Base-by-base conservation (phyloP, 2,113 vertebrate genomes). In the Struthio camelus region DNA sequence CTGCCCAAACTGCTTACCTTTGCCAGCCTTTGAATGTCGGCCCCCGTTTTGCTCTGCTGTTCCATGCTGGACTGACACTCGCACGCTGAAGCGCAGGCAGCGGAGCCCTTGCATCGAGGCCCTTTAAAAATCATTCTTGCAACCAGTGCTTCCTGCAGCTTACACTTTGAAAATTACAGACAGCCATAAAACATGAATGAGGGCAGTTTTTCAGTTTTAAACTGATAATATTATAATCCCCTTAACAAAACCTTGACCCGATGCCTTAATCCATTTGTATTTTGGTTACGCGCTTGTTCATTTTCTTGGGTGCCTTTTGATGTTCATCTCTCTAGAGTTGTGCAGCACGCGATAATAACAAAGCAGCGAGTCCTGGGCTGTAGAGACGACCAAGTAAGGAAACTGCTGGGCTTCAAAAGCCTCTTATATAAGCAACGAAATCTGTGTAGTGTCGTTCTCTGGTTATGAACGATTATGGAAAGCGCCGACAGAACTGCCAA, bases 331-430 rank as follows among this genome's bases (percentile, higher is more conserved):
- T 70, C 14, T n/a, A 14, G 64, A 85, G 15, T 7, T 23, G 48
- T 78, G 51, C 51, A 66, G 89, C 76, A 32, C 27, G 4, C 14
- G 28, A 15, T 46, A 38, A 18, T 67, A 59, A 42, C 36, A 59
- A 48, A 69, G 80, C 76, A 85, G 80, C 0, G 32, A 93, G 61
- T 30, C 10, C 86, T 56, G 89, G 73, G 80, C 93, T n/a, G 50
- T 27, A 75, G 82, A 65, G 82, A 78, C 85, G 64, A 71, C 94
- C 87, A 71, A 90, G 93, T 91, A 96, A 94, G 96, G 91, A 76
- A 95, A 51, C n/a, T 34, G 54, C 44, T 81, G 61, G 83, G 82
- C 75, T 90, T 65, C 0, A 1, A 54, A 78, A 85, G 50, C 59
- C 67, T 44, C 73, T 88, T 36, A 53, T 44, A 46, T 86, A 40